phyloP scores from a whole-genome alignment of 1,140 invertebrate species.

The Heliconius hewitsoni region DNA sequence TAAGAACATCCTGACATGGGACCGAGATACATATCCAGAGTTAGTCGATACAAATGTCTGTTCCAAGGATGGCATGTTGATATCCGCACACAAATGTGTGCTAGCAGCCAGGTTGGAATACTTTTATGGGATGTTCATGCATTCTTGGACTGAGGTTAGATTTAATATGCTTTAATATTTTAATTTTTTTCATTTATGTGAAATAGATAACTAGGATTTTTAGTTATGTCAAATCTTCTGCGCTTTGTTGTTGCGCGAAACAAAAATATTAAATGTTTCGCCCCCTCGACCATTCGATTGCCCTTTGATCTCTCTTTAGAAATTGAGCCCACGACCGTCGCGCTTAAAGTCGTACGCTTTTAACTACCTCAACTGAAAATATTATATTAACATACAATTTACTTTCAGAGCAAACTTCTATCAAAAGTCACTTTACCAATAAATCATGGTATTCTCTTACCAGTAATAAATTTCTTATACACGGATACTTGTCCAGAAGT shows the following conservation, averaged over 20 bases:
- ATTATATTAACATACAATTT: conserved; percentile 24
- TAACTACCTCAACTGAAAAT: too few relatives aligned
- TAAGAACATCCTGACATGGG: conserved; percentile 48
- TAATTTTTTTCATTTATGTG: background rate
- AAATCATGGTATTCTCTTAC: conserved; percentile 79
- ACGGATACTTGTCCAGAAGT: conserved; percentile 83
- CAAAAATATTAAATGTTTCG: too few relatives aligned
- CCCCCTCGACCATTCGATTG: too few relatives aligned
- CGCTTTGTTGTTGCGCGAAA: too few relatives aligned
- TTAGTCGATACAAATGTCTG: conserved; percentile 84
- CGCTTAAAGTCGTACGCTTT: too few relatives aligned
- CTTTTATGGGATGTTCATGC: conserved; percentile 88
- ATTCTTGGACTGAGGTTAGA: conserved; percentile 86
- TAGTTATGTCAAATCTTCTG: too few relatives aligned
- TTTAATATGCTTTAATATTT: conserved; percentile 9
- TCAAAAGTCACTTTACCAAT: conserved; percentile 78
- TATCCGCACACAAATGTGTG: conserved; percentile 88
- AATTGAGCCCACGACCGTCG: too few relatives aligned
- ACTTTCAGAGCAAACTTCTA: conserved; percentile 71
- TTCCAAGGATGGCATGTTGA: conserved; percentile 82
- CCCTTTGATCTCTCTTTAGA: too few relatives aligned
- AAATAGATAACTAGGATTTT: too few relatives aligned
- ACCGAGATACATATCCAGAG: conserved; percentile 73
- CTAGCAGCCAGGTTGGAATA: conserved; percentile 87
- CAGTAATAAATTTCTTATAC: conserved; percentile 86